phyloP scores from a whole-genome alignment of 1,140 invertebrate genomes.

The Chionoecetes opilio region DNA sequence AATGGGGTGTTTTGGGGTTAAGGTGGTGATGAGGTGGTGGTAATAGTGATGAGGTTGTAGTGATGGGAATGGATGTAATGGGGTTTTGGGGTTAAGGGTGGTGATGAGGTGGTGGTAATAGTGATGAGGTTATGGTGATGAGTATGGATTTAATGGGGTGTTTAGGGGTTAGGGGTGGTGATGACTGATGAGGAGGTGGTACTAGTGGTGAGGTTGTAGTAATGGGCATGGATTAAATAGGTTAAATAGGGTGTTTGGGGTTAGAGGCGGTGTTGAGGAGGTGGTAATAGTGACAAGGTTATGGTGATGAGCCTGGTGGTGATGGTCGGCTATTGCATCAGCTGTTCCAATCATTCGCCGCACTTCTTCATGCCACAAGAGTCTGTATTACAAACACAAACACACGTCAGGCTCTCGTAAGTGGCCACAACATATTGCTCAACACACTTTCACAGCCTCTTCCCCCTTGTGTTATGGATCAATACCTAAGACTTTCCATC shows the following conservation, averaged over 20 bases:
- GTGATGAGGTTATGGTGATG: no score
- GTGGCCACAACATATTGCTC: no score
- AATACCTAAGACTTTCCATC: not conserved
- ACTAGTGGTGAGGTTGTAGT: not conserved
- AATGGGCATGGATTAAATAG: no score
- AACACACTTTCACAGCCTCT: not conserved
- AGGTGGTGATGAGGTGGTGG: not conserved
- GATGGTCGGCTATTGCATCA: not conserved
- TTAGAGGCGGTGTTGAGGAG: not conserved
- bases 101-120: no score
- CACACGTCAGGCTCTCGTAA: no score
- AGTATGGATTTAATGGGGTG: no score
- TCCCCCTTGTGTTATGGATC: not conserved
- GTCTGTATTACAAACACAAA: no score
- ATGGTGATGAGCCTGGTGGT: not conserved
- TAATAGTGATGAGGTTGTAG: not conserved
- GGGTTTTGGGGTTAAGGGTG: no score
- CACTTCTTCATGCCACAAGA: no score
- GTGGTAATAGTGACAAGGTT: not conserved
- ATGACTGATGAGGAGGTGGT: not conserved
- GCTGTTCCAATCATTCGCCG: not conserved
- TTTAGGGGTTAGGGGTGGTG: no score
- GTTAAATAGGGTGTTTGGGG: not conserved
- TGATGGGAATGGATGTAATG: no score
- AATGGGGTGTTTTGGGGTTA: not conserved